A percentile compares a stretch with the other conserved stretches of the same genome.
phyloP scores from a whole-genome alignment of 1,140 invertebrate genomes.

The Elymnias hypermnestra region DNA sequence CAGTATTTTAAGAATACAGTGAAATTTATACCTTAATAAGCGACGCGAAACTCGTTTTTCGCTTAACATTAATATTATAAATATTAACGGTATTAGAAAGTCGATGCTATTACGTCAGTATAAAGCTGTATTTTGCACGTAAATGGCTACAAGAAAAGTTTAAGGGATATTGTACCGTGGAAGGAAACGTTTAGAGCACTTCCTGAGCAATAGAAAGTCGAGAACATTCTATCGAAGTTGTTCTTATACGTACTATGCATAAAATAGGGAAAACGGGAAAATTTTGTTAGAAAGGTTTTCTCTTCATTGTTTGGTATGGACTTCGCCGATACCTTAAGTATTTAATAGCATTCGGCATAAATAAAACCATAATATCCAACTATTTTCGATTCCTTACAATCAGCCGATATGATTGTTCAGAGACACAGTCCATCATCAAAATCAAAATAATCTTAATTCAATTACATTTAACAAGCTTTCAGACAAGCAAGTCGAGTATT shows the following conservation, averaged over 20 bases:
- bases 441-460: too few species aligned
- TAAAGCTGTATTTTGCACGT: slow-evolving; percentile 4
- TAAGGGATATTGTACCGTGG: slow-evolving; percentile 10
- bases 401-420: too few species aligned
- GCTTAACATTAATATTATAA: neutral
- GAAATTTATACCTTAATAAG: slow-evolving; percentile 6
- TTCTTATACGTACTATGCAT: neutral
- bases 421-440: too few species aligned
- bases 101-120: neutral
- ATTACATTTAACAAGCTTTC: too few species aligned
- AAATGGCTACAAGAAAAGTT: neutral
- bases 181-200: slow-evolving; percentile 21
- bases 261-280: neutral
- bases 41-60: slow-evolving; percentile 1
- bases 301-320: too few species aligned
- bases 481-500: too few species aligned
- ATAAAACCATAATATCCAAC: too few species aligned
- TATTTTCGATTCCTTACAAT: too few species aligned
- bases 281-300: too few species aligned
- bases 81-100: neutral
- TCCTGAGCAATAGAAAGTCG: slow-evolving; percentile 21
- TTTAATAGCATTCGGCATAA: too few species aligned
- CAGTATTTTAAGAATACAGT: neutral
- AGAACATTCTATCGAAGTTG: slow-evolving; percentile 15
- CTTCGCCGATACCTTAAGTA: too few species aligned